These are phyloP conservation scores for Dasysyrphus albostriatus DNA, from an alignment of 2,888 invertebrate genomes.

Conservation along the genomic window DNA sequence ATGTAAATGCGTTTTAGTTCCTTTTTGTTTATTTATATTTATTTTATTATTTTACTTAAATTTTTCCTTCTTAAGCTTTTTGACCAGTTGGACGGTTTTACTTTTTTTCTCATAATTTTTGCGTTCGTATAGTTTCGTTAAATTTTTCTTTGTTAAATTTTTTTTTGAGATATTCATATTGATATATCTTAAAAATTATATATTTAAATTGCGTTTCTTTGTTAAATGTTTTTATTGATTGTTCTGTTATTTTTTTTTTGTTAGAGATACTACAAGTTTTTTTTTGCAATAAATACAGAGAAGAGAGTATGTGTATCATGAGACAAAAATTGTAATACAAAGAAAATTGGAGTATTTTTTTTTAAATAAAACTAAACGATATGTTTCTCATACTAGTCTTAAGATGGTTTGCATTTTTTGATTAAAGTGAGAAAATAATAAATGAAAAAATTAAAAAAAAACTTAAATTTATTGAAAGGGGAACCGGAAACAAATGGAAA, in stretches of 20 bases:
- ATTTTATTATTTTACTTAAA: slow-evolving; percentile 27
- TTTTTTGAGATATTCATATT: slow-evolving; percentile 4
- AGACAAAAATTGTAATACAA: neutral
- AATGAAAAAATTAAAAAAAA: neutral
- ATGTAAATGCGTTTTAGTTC: slow-evolving; percentile 5
- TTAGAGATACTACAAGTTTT: slow-evolving; percentile 10
- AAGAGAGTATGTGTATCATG: neutral
- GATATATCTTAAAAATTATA: slow-evolving; percentile 10
- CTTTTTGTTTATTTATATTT: slow-evolving; percentile 10
- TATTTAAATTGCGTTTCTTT: neutral
- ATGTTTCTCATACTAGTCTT: neutral
- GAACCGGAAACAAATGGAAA: neutral
- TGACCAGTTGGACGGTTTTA: slow-evolving; percentile 44
- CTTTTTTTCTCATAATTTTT: slow-evolving; percentile 17
- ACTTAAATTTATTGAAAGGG: neutral
- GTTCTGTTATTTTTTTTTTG: slow-evolving; percentile 13
- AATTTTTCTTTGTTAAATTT: neutral
- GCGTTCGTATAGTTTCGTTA: slow-evolving; percentile 19
- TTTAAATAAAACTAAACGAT: neutral
- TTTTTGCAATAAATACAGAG: neutral
- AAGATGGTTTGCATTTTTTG: neutral
- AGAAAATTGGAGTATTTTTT: neutral
- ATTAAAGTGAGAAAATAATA: neutral
- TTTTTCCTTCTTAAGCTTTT: slow-evolving; percentile 27
- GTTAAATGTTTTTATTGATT: slow-evolving; percentile 9